Conservation (phyloP, 2,888 invertebrate species). For the Chouioia cunea region DNA sequence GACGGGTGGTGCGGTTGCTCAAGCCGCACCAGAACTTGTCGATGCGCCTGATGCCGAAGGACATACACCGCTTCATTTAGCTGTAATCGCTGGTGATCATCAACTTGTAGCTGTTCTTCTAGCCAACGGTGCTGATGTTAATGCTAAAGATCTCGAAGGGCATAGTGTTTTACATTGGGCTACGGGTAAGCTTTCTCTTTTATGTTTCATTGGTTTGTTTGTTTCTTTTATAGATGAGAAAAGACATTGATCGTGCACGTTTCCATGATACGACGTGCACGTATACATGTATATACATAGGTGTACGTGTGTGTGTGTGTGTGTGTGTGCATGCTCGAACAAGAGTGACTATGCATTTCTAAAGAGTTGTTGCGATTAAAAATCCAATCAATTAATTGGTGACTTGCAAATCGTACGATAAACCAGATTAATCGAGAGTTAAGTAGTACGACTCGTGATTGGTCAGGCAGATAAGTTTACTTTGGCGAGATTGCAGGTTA, state of each 20-base stretch:
- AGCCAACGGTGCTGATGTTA: constrained; percentile 89
- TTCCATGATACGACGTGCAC: neutral
- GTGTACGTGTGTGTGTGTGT: neutral
- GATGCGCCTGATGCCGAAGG: constrained; percentile 93
- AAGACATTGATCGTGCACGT: too few species aligned
- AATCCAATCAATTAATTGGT: neutral
- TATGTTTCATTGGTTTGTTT: too few species aligned
- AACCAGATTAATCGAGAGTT: too few species aligned
- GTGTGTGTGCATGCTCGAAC: too few species aligned
- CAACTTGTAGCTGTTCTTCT: constrained; percentile 88
- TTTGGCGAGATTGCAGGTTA: too few species aligned
- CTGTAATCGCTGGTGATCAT: constrained; percentile 93
- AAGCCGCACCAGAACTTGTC: constrained; percentile 88
- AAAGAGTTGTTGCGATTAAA: neutral
- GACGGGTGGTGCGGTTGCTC: constrained; percentile 77
- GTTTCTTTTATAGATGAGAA: too few species aligned
- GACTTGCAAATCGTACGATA: too few species aligned
- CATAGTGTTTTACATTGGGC: constrained; percentile 99
- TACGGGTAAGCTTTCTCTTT: constrained; percentile 76
- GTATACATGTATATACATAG: neutral
- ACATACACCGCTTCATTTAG: constrained; percentile 94
- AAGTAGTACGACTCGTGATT: constrained; percentile 5
- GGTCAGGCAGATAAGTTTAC: neutral
- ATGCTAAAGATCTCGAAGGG: constrained; percentile 91
- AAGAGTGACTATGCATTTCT: neutral